Percentiles rank a stretch among this genome's conserved stretches.
These are phyloP conservation scores for Oncorhynchus masou DNA, from an alignment of 2,113 vertebrate species.

Conservation along the genomic window DNA sequence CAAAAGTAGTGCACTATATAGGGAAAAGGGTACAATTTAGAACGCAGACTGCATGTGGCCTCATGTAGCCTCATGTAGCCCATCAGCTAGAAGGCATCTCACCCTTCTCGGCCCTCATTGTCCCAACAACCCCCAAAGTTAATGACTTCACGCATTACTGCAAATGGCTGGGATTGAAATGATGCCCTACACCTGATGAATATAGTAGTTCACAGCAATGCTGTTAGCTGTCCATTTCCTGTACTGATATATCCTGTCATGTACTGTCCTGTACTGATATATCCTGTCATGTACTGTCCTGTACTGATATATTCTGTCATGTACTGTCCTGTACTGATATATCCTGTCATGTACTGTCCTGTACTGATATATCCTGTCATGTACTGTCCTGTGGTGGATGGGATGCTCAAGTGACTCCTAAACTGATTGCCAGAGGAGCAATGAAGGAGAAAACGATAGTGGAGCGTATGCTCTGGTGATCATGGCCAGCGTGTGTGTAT, in stretches of 20 bases:
- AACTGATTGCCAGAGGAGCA: constrained; percentile 57
- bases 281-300: constrained; percentile 16
- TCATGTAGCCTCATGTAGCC: constrained; percentile 41
- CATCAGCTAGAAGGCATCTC: constrained; percentile 63
- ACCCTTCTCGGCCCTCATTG: constrained; percentile 30
- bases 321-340: no score
- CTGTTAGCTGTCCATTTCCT: constrained; percentile 29
- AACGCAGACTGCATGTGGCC: constrained; percentile 54
- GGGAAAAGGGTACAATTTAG: no score
- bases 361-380: neutral
- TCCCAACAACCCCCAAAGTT: constrained; percentile 67
- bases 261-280: no score
- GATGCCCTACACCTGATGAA: constrained; percentile 70
- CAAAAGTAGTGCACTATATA: no score
- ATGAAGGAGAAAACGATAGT: constrained; percentile 51
- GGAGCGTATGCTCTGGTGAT: constrained; percentile 19
- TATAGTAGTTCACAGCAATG: constrained; percentile 59
- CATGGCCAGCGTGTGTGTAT: constrained; percentile 10
- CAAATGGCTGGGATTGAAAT: constrained; percentile 70
- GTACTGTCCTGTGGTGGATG: neutral
- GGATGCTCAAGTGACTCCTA: constrained; percentile 40
- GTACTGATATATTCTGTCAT: neutral
- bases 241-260: no score
- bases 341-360: constrained; percentile 19
- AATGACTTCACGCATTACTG: constrained; percentile 76